Evolutionary conservation across 2,888 invertebrate genomes (phyloP).

Genomic region (Tribolium freemani): DNA sequence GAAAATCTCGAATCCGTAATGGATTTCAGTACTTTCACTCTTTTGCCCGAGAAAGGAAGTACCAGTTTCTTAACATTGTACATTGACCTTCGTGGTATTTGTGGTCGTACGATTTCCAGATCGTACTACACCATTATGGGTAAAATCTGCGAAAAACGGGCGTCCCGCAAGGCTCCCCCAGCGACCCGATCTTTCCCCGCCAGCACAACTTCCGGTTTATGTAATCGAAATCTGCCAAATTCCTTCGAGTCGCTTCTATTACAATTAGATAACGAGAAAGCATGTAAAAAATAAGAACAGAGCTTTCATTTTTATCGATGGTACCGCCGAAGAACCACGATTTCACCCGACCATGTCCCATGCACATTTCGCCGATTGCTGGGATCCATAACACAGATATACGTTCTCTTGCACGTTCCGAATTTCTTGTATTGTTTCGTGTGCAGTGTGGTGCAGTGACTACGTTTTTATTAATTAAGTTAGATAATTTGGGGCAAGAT

Average conservation of each 20-base stretch:
- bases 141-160: too few relatives aligned
- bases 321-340: not conserved
- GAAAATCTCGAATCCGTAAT: too few relatives aligned
- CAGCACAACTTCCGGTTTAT: not conserved
- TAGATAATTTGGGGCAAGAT: not conserved
- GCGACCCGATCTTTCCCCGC: too few relatives aligned
- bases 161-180: too few relatives aligned
- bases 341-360: conserved; percentile 11
- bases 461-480: not conserved
- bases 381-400: not conserved
- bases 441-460: not conserved
- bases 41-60: conserved; percentile 11
- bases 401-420: not conserved
- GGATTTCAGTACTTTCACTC: conserved; percentile 34
- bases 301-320: conserved; percentile 24
- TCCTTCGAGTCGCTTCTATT: too few relatives aligned
- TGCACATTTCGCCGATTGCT: not conserved
- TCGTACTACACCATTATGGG: too few relatives aligned
- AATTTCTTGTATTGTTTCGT: not conserved
- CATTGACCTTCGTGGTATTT: conserved; percentile 20
- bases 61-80: conserved; percentile 17
- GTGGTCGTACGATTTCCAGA: too few relatives aligned
- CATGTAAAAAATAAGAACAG: not conserved
- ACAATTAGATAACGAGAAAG: not conserved
- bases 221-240: not conserved